A percentile compares a stretch with the other conserved stretches of the same genome.
These are phyloP conservation scores for Meteorus colon DNA, from an alignment of 2,888 invertebrate species.

Conservation along the genomic window DNA sequence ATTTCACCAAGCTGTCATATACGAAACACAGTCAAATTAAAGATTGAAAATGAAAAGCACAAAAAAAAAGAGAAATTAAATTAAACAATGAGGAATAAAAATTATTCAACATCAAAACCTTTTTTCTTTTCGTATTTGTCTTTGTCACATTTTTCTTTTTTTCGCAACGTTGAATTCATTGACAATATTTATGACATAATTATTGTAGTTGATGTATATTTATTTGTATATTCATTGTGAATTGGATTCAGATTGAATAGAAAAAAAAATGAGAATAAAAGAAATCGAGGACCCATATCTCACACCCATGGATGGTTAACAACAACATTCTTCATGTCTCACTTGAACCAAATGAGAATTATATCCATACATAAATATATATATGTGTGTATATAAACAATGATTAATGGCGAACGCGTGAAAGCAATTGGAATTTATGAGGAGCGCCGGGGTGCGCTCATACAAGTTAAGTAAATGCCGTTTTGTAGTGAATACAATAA, in stretches of 20 bases:
- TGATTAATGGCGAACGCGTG: slow-evolving; percentile 55
- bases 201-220: slow-evolving; percentile 11
- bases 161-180: no score
- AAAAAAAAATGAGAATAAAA: background rate
- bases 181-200: no score
- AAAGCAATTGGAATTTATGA: slow-evolving; percentile 58
- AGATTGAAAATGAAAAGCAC: no score
- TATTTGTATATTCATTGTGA: background rate
- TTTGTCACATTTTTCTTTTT: no score
- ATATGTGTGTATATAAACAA: slow-evolving; percentile 45
- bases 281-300: slow-evolving; percentile 28
- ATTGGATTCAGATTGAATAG: background rate
- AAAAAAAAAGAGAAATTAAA: no score
- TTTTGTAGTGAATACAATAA: slow-evolving; percentile 31
- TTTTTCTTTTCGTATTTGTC: no score
- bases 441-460: slow-evolving; percentile 54
- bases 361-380: slow-evolving; percentile 48
- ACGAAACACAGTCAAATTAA: no score
- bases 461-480: slow-evolving; percentile 53
- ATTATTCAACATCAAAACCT: no score
- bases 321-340: slow-evolving; percentile 10
- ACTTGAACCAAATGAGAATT: slow-evolving; percentile 43
- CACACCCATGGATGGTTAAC: slow-evolving; percentile 20
- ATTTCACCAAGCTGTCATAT: no score
- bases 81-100: no score